Evolutionary conservation across 2,797 vertebrate species (phyloP).

Genomic region (Forpus xanthops): DNA sequence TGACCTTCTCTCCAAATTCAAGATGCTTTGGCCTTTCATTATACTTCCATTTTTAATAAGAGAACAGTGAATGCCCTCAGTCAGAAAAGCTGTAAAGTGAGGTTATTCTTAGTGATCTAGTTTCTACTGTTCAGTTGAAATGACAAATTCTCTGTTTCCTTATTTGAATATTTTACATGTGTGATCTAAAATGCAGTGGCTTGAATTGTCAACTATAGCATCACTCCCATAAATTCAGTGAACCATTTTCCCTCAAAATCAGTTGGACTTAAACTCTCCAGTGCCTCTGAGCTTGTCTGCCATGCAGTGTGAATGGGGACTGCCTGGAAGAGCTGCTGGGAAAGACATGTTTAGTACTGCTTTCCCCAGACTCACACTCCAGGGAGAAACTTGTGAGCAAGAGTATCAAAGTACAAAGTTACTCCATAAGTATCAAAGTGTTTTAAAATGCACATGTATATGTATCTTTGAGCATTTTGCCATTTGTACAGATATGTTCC

Average conservation of each 20-base stretch:
- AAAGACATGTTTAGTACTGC: rapidly evolving
- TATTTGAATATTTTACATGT: not conserved
- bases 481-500: not conserved
- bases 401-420: not conserved
- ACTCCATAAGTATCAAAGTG: rapidly evolving
- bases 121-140: not conserved
- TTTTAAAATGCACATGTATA: not conserved
- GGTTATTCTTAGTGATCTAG: not conserved
- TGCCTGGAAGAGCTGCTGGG: not conserved
- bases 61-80: not conserved
- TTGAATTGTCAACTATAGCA: not conserved
- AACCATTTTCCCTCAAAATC: not conserved
- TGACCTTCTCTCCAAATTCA: conserved; percentile 69
- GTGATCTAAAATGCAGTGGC: not conserved
- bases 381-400: not conserved
- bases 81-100: not conserved
- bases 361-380: not conserved
- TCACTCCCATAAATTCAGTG: not conserved
- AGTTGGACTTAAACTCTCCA: not conserved
- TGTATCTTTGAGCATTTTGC: not conserved
- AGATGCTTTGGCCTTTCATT: not conserved
- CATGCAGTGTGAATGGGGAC: not conserved
- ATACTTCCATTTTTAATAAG: not conserved
- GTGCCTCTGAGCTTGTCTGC: not conserved
- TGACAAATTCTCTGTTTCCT: not conserved